These are phyloP conservation scores for Corythucha ciliata DNA, from an alignment of 2,888 invertebrate genomes.

Conservation along the genomic window DNA sequence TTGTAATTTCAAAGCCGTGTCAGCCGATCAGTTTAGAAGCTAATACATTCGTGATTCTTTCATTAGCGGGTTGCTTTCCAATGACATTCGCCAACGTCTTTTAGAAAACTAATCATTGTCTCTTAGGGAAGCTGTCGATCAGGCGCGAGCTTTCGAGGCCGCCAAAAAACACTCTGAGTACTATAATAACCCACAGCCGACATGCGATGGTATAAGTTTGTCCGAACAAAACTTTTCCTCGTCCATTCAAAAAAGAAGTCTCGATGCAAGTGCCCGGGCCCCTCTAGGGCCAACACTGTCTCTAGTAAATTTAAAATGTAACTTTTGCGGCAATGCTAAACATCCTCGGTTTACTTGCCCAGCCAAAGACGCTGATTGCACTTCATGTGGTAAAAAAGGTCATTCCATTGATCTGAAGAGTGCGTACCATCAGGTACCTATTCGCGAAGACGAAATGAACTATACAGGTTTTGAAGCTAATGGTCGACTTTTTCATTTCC, in stretches of 20 bases:
- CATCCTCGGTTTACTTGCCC: neutral
- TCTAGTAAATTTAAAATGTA: too few relatives aligned
- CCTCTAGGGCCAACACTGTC: too few relatives aligned
- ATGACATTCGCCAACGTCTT: neutral
- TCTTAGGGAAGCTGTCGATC: too few relatives aligned
- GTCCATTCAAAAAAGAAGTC: too few relatives aligned
- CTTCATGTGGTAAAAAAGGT: neutral
- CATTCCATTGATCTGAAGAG: constrained; percentile 15
- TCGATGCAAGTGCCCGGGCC: too few relatives aligned
- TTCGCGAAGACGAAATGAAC: constrained; percentile 5
- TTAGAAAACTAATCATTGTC: neutral
- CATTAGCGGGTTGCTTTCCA: neutral
- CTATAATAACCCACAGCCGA: too few relatives aligned
- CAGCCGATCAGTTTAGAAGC: too few relatives aligned
- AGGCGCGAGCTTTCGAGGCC: too few relatives aligned
- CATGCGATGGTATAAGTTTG: too few relatives aligned
- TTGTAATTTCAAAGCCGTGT: too few relatives aligned
- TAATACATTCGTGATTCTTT: neutral
- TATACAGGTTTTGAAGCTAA: constrained; percentile 15
- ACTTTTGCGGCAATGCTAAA: neutral
- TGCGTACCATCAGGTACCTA: constrained; percentile 11
- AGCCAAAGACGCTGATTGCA: neutral
- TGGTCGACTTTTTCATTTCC: constrained; percentile 8
- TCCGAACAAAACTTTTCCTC: too few relatives aligned
- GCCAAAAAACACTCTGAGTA: too few relatives aligned